phyloP scores from a whole-genome alignment of 2,888 invertebrate genomes.

The Hololepta plana region DNA sequence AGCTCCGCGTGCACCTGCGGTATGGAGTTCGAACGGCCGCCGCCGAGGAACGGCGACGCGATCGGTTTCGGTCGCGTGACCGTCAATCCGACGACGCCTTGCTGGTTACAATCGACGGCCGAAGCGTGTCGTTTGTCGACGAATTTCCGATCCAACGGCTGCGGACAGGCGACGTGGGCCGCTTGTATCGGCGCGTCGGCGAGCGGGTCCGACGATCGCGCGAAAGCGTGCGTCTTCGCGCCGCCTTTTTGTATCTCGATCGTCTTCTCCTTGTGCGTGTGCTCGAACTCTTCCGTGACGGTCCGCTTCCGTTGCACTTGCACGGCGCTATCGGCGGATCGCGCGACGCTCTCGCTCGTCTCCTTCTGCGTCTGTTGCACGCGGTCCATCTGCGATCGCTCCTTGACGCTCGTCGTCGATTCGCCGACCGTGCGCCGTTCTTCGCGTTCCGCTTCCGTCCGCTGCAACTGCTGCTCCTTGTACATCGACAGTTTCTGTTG shows the following conservation, averaged over 20 bases:
- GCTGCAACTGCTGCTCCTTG: constrained; percentile 11
- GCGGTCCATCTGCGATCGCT: constrained; percentile 4
- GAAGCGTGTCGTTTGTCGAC: constrained; percentile 16
- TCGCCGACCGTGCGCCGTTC: constrained; percentile 18
- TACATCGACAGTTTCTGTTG: constrained; percentile 2
- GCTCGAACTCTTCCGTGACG: constrained; percentile 49
- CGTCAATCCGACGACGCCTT: constrained; percentile 17
- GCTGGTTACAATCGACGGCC: constrained; percentile 12
- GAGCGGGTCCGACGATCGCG: too few relatives aligned
- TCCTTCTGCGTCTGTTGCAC: constrained; percentile 15
- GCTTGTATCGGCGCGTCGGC: too few relatives aligned
- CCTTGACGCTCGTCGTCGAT: constrained; percentile 2
- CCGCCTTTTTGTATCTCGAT: constrained; percentile 39
- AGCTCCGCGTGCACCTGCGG: constrained; percentile 4
- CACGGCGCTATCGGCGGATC: constrained; percentile 20
- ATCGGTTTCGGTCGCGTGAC: constrained; percentile 22
- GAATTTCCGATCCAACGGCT: too few relatives aligned
- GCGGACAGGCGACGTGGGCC: too few relatives aligned
- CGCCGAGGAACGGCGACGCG: constrained; percentile 13
- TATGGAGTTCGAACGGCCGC: constrained; percentile 7
- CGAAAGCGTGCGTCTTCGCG: constrained; percentile 14
- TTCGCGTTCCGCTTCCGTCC: too few relatives aligned
- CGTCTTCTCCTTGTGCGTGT: constrained; percentile 42
- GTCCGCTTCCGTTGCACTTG: constrained; percentile 43
- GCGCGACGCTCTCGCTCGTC: constrained; percentile 15